Evolutionary conservation across 2,888 invertebrate species (phyloP), one percentile per base, ranked within the genome.

Genomic region (Plebejus melissa): DNA sequence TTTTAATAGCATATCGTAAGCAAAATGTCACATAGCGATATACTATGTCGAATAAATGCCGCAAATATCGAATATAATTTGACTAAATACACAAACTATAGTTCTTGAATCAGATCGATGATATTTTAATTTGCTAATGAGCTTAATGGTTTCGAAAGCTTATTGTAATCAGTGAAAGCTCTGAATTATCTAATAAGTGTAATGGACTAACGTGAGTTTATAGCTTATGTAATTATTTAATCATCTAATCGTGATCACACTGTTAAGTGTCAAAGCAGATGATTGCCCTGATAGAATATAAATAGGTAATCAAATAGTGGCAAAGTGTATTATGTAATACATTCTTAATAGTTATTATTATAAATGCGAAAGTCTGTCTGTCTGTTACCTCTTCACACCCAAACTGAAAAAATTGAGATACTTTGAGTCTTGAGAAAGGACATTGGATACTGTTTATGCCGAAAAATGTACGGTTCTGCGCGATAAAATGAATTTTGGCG

Each of bases 91-190:
- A 1, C 16, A 54, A 1, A 54, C 13, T 2, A 54, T 11, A 9
- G 0, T 46, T 46, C 9, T 46, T 11, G 0, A 46, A 46, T 9
- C 46, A 46, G 9, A 46, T 46, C 46, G 46, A 9, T 46, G 46
- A 46, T 46, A 46, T 46, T 46, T 46, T 9, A 9, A 9, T 46
- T 46, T 11, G 60, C 13, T 65, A 32, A 50, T 28, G 22, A 65
- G 32, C 65, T 65, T 65, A 65, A 32, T 36, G 16, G 60, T 28
- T 60, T 60, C 11, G 65, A 65, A 65, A 65, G 65, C 65, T 65
- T 9, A 65, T 65, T 65, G 65, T 65, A 36, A 65, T 65, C 65
- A 65, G 65, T 65, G 65, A 65, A 65, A 65, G 65, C 65, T 65
- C 1, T 5, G 5, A 13, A 65, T 65, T 32, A 36, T 65, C 65